Base-by-base conservation (phyloP, 2,797 vertebrate species). In the Huso huso region DNA sequence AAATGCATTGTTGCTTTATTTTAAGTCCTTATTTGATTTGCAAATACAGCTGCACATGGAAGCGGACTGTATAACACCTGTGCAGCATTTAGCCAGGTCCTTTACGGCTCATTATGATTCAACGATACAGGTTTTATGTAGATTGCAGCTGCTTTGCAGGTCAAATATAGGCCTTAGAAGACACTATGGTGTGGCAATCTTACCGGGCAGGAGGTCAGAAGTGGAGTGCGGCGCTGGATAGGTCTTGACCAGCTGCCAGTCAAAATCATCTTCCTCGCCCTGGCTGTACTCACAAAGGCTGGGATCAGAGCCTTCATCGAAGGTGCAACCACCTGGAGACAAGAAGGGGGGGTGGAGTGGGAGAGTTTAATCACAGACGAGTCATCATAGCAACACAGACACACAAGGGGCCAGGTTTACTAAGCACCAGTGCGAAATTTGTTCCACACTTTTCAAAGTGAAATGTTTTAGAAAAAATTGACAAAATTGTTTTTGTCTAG, bases 211-310 rank as follows among this genome's bases (percentile, higher is more conserved):
- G 76, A 99, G 93, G 77, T 97, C 95, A 1, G 87, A 81, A 6
- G 81, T 86, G 72, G 88, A 74, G 55, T 84, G 90, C 0, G 93
- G 92, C 61, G 90, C 84, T 69, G 83, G 78, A 60, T 94, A 89
- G 63, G 90, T 91, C 72, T 87, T 88, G 70, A 94, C 78, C 66
- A 93, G 85, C 79, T 95, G 91, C 96, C 96, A 98, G 67, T 93
- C 92, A 74, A 98, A 99, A 87, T 99, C 95, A 70, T 97, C 93
- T 0, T 96, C 91, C 76, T 93, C 92, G 0, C 92, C 91, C 77
- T 95, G 96, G 78, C 90, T 93, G 86, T 93, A 96, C 76, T 96
- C 95, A 0, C 95, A 97, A 74, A 93, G 89, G 75, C 76, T 90
- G 8, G 86, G 88, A 75, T 95, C 94, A 0, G 89, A 89, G 62